Conservation (phyloP, 2,113 vertebrate species). For the Gulo gulo region DNA sequence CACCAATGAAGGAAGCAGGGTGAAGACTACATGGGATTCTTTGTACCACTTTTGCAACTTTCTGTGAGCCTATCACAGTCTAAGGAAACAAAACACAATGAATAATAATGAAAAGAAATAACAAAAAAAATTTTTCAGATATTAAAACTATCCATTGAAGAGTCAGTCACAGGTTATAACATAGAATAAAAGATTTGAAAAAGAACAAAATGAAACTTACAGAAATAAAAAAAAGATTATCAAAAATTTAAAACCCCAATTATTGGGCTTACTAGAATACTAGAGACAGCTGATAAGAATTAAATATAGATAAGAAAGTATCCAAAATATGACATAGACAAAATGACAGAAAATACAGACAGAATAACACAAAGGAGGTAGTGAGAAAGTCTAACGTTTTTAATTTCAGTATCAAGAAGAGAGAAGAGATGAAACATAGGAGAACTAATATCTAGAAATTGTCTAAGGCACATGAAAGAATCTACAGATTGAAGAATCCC, state of each 20-base stretch:
- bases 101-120: not conserved
- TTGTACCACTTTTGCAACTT: not conserved
- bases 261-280: not conserved
- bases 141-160: not conserved
- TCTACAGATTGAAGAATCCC: not conserved
- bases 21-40: not conserved
- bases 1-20: not conserved
- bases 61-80: not conserved
- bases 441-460: not conserved
- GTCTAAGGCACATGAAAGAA: not conserved
- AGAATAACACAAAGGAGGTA: not conserved
- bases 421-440: not conserved
- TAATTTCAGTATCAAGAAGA: not conserved
- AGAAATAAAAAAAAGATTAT: not conserved
- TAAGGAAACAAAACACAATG: not conserved
- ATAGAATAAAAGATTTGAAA: not conserved
- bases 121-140: not conserved
- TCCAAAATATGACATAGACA: not conserved
- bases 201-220: not conserved
- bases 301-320: not conserved
- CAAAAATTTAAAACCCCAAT: not conserved
- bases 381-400: slow-evolving; percentile 1
- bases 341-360: not conserved
- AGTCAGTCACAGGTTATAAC: not conserved
- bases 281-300: not conserved